Conservation (phyloP, 2,888 invertebrate species). For the Catocala nupta region DNA sequence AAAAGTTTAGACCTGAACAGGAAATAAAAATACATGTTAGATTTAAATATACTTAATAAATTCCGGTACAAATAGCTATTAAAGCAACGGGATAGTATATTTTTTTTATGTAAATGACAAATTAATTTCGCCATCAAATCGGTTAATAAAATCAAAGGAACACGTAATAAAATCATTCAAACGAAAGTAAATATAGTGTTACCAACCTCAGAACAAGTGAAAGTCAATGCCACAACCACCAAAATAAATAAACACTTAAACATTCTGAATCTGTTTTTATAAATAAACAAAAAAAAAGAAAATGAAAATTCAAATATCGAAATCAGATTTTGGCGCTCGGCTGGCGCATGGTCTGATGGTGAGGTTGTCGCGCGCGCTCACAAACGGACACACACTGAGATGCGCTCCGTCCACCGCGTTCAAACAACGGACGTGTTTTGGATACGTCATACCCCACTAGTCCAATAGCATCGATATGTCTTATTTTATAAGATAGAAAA, state of each 20-base stretch:
- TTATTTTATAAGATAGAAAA: slow-evolving; percentile 37
- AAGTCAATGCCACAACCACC: slow-evolving; percentile 72
- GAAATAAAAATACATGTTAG: too few species aligned
- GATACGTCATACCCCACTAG: slow-evolving; percentile 74
- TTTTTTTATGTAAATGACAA: slow-evolving; percentile 9
- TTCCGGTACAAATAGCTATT: background rate
- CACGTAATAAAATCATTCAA: slow-evolving; percentile 15
- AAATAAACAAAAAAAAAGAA: slow-evolving; percentile 55
- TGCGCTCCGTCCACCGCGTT: slow-evolving; percentile 57
- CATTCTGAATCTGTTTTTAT: slow-evolving; percentile 68
- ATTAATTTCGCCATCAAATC: background rate
- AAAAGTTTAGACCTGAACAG: background rate
- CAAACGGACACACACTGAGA: slow-evolving; percentile 77
- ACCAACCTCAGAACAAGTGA: slow-evolving; percentile 77
- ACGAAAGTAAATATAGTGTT: slow-evolving; percentile 53
- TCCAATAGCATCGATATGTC: slow-evolving; percentile 45
- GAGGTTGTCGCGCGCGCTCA: slow-evolving; percentile 74
- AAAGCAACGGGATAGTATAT: slow-evolving; percentile 9
- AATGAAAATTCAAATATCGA: slow-evolving; percentile 58
- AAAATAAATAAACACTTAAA: slow-evolving; percentile 77
- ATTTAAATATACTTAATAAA: background rate
- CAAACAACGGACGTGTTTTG: slow-evolving; percentile 72
- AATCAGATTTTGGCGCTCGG: slow-evolving; percentile 73
- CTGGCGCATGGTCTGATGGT: slow-evolving; percentile 68
- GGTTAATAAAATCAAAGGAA: slow-evolving; percentile 6